A percentile compares a stretch with the other conserved stretches of the same genome.
Evolutionary conservation across 1,140 invertebrate species (phyloP).

Genomic region (Leptonema lineaticorne): DNA sequence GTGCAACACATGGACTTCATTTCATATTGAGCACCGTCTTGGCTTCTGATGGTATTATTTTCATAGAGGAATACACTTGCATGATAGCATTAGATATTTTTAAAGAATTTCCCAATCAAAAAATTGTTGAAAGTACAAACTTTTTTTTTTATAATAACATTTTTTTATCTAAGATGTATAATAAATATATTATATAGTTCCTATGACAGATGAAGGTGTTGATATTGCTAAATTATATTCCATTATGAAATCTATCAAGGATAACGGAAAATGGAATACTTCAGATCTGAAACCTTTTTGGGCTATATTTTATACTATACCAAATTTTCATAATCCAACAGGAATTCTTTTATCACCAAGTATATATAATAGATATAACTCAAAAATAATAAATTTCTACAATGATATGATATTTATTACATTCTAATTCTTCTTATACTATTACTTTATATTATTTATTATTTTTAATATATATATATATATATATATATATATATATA

Average conservation of each 20-base stretch:
- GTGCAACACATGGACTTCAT: conserved; percentile 65
- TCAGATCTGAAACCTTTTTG: conserved; percentile 57
- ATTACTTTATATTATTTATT: conserved; percentile 3
- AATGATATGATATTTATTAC: too few species aligned
- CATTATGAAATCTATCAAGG: conserved; percentile 18
- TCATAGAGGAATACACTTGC: conserved; percentile 69
- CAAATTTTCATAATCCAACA: conserved; percentile 68
- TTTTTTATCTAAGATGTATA: too few species aligned
- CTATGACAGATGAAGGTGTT: conserved; percentile 58
- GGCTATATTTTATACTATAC: conserved; percentile 65
- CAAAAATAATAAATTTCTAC: too few species aligned
- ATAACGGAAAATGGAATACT: neutral
- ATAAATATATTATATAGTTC: conserved; percentile 49
- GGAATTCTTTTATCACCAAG: conserved; percentile 57
- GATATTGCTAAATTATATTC: conserved; percentile 50
- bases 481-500: too few species aligned
- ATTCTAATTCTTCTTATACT: neutral
- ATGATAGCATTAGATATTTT: conserved; percentile 64
- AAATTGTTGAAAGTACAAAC: conserved; percentile 57
- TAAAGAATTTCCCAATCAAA: conserved; percentile 58
- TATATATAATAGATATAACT: too few species aligned
- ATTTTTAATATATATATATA: too few species aligned
- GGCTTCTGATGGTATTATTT: conserved; percentile 59
- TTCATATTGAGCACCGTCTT: conserved; percentile 60
- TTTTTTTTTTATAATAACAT: neutral